Evolutionary conservation across 30 jellyfish, hydroid and myxozoan genomes (phyloP).

Genomic region (Cassiopea xamachana): DNA sequence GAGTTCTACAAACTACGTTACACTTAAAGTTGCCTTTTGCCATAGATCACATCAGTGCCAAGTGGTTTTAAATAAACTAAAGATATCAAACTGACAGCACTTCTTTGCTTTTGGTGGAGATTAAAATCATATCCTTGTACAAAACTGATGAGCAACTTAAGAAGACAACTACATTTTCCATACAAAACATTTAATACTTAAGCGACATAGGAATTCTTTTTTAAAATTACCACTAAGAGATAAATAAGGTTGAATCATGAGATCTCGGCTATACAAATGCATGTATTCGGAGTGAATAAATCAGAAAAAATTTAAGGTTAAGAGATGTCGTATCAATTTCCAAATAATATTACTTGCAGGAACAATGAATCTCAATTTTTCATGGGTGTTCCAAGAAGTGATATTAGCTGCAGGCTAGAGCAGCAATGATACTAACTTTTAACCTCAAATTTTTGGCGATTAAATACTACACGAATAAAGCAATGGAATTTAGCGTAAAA

Average conservation of each 20-base stretch:
- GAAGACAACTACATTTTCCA: background rate
- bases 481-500: no score
- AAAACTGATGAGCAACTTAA: background rate
- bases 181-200: background rate
- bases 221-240: background rate
- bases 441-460: no score
- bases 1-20: no score
- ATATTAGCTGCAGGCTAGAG: no score
- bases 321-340: no score
- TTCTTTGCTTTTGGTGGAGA: background rate
- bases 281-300: background rate
- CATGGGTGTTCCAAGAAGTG: no score
- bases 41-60: background rate
- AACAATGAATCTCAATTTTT: no score
- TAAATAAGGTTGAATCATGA: constrained; percentile 2
- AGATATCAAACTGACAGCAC: background rate
- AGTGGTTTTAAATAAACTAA: background rate
- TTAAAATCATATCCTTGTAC: background rate
- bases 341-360: no score
- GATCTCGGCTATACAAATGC: background rate
- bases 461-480: no score
- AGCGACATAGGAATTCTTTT: background rate
- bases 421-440: no score
- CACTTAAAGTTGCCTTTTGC: no score
- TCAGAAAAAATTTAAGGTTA: background rate